Percentiles rank a stretch among this genome's conserved stretches.
Conservation (phyloP, 2,113 vertebrate genomes). For the Centropristis striata region DNA sequence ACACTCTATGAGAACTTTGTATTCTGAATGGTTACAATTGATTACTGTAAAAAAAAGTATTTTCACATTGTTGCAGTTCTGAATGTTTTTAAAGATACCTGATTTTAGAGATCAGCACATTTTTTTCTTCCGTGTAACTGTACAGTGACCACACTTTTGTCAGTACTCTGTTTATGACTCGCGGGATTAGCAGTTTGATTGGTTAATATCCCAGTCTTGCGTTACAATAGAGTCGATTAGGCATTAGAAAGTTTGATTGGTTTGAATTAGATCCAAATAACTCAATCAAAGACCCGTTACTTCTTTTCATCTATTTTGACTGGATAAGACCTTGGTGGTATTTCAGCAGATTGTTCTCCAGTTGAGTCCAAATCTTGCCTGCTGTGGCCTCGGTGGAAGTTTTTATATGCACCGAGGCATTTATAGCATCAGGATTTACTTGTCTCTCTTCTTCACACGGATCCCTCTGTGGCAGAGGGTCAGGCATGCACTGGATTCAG, state of each 20-base stretch:
- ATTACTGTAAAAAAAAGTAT: constrained; percentile 53
- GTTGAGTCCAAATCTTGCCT: constrained; percentile 51
- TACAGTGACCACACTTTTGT: constrained; percentile 35
- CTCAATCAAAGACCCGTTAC: constrained; percentile 43
- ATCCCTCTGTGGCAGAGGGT: constrained; percentile 69
- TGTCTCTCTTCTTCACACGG: constrained; percentile 62
- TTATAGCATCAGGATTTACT: constrained; percentile 65
- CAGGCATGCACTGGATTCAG: constrained; percentile 80
- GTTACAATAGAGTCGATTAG: constrained; percentile 55
- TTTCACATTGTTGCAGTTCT: constrained; percentile 54
- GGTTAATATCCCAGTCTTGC: constrained; percentile 55
- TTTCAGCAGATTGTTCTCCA: constrained; percentile 51
- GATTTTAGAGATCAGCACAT: constrained; percentile 59
- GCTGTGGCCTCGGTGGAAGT: constrained; percentile 44
- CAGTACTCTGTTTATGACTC: constrained; percentile 36
- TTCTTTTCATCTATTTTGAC: constrained; percentile 50
- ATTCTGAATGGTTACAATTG: constrained; percentile 63
- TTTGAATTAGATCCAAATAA: constrained; percentile 65
- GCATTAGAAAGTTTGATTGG: constrained; percentile 61
- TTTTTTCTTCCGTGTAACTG: constrained; percentile 47
- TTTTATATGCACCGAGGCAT: constrained; percentile 50
- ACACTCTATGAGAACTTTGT: constrained; percentile 65
- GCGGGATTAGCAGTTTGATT: constrained; percentile 45
- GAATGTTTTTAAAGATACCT: constrained; percentile 57
- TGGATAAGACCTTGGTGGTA: constrained; percentile 63